Conservation (phyloP, 2,888 invertebrate genomes). For the Drosophila meridiana region DNA sequence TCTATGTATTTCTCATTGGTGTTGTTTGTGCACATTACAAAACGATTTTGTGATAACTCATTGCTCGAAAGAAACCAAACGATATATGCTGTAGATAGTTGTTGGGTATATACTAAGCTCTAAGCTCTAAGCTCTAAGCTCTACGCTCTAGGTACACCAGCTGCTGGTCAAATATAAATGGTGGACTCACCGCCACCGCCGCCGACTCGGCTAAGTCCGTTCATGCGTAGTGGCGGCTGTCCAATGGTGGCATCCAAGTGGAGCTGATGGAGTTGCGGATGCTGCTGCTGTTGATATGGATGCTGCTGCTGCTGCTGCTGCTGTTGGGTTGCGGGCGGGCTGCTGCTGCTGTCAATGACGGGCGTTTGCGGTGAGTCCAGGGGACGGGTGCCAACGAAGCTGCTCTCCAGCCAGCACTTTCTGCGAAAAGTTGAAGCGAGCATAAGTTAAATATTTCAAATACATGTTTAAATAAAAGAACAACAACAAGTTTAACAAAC, state of each 20-base stretch:
- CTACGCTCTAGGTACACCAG: constrained; percentile 43
- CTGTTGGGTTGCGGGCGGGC: constrained; percentile 58
- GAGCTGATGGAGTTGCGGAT: constrained; percentile 39
- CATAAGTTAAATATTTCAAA: constrained; percentile 1
- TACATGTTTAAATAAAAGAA: not conserved
- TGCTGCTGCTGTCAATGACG: constrained; percentile 86
- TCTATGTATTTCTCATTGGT: constrained; percentile 27
- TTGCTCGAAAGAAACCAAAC: constrained; percentile 33
- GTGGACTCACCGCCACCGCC: constrained; percentile 86
- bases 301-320: constrained; percentile 35
- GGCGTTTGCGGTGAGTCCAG: constrained; percentile 94
- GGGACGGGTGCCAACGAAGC: constrained; percentile 94
- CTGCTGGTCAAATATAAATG: constrained; percentile 75
- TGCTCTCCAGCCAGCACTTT: constrained; percentile 96
- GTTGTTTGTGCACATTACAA: constrained; percentile 55
- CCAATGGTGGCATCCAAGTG: constrained; percentile 52
- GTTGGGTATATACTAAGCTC: constrained; percentile 8
- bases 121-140: not conserved
- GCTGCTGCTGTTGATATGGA: constrained; percentile 39
- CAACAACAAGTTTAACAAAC: constrained; percentile 23
- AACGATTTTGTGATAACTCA: constrained; percentile 26
- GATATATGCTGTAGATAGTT: constrained; percentile 2
- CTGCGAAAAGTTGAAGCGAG: constrained; percentile 50
- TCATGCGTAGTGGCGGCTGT: constrained; percentile 83
- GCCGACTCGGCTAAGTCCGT: constrained; percentile 83